Evolutionary conservation across 1,140 invertebrate genomes (phyloP), one percentile per base, ranked within the genome.

Genomic region (Drosophila erecta): DNA sequence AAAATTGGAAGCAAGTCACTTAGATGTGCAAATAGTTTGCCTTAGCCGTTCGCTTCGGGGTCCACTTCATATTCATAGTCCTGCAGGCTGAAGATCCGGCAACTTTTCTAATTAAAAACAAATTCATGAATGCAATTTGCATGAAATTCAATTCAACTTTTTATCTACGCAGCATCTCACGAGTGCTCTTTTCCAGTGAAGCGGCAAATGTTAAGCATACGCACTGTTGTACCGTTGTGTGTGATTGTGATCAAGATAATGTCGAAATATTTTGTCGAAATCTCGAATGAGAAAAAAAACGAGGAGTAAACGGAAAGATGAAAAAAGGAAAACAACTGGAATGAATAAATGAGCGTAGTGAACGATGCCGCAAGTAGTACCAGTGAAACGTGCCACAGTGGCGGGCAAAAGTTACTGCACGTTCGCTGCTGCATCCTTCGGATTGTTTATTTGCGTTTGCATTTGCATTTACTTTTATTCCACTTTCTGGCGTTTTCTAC

Each of bases 131-230:
- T 59, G 50, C 73, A 75, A 87, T 81, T 86, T 87, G 65, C 83
- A 81, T 87, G 83, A 51, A 87, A 89, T 83, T 86, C 83, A 87
- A 89, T 87, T 87, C 73, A 87, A 87, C 65, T 87, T 87, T 81
- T 87, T 84, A 85, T 84, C 80, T 56, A 43, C 33, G 40, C 40
- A 30, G 41, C 30, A 58, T 54, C 47, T 44, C 33, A 17, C 15
- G 20, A 55, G 17, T 27, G 8, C 27, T 7, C 7, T 11, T n/a
- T 43, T 22, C 20, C 41, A 6, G 20, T 40, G 35, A 11, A n/a
- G 10, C 51, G 30, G 30, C 37, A 4, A 14, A 3, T 59, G 79
- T 89, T 79, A 87, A 89, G 81, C 75, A 87, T 86, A 86, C 83
- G 83, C 83, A 76, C 66, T 57, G 83, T 87, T 79, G 65, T 79